Conservation (phyloP, 1,140 invertebrate genomes). For the Diprion similis region DNA sequence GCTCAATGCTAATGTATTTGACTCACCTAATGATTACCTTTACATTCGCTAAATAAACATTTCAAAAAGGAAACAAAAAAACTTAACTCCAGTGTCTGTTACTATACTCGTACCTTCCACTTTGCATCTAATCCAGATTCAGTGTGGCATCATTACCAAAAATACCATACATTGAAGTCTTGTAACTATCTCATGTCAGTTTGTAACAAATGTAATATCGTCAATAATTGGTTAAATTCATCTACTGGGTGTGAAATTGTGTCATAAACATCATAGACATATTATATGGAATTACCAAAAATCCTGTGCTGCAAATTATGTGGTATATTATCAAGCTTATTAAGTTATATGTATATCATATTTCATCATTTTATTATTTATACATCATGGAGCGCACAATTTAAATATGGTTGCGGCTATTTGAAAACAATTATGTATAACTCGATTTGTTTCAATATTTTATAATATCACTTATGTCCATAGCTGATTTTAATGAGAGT, state of each 20-base stretch:
- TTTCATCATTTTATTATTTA: neutral
- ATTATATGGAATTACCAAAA: too few relatives aligned
- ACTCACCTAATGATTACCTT: conserved; percentile 58
- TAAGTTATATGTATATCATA: conserved; percentile 30
- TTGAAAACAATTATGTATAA: neutral
- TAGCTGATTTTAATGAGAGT: neutral
- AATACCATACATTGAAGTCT: too few relatives aligned
- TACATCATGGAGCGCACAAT: conserved; percentile 9
- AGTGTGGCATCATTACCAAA: too few relatives aligned
- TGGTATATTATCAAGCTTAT: conserved; percentile 42
- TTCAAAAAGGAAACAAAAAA: conserved; percentile 18
- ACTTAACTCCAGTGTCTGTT: conserved; percentile 27
- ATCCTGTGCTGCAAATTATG: too few relatives aligned
- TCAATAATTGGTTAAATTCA: too few relatives aligned
- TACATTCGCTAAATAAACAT: conserved; percentile 57
- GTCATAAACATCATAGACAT: too few relatives aligned
- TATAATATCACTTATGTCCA: neutral
- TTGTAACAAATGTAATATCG: too few relatives aligned
- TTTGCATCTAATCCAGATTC: conserved; percentile 59
- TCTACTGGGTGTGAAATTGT: too few relatives aligned
- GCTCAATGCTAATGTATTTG: conserved; percentile 79
- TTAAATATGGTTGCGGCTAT: neutral
- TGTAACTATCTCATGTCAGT: too few relatives aligned
- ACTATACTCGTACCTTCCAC: conserved; percentile 32
- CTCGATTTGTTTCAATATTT: neutral